These are phyloP conservation scores for Poeciliopsis gracilis DNA, from an alignment of 2,797 vertebrate species.

Conservation along the genomic window DNA sequence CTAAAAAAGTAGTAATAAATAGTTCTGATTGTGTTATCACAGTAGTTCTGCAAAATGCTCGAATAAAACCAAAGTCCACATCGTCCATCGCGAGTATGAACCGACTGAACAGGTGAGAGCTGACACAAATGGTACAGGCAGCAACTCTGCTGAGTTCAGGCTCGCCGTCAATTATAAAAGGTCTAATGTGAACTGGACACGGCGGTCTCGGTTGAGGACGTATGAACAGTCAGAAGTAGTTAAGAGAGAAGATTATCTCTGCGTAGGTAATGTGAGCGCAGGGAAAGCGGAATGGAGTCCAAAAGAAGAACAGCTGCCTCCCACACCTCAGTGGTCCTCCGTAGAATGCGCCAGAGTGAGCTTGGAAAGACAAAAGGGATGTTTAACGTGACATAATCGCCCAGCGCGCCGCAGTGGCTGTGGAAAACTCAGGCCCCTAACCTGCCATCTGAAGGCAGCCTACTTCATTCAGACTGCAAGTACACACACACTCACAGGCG, in stretches of 20 bases:
- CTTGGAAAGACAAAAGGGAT: constrained; percentile 1
- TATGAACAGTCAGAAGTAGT: background rate
- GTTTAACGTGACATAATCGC: constrained; percentile 3
- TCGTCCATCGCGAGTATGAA: too few relatives aligned
- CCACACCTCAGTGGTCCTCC: background rate
- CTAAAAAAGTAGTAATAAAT: too few relatives aligned
- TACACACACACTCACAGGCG: background rate
- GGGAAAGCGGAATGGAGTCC: background rate
- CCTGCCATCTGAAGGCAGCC: background rate
- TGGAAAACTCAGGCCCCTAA: background rate
- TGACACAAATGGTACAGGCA: background rate
- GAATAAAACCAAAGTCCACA: too few relatives aligned
- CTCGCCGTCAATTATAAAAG: background rate
- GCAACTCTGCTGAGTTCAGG: background rate
- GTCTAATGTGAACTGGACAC: background rate
- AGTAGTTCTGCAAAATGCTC: too few relatives aligned
- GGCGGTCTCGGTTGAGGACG: background rate
- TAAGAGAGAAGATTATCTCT: background rate
- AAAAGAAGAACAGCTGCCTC: constrained; percentile 3
- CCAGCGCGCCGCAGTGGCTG: background rate
- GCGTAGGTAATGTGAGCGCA: background rate
- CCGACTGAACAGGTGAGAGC: background rate
- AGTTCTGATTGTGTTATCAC: too few relatives aligned
- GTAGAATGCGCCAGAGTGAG: background rate
- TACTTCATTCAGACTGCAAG: background rate